A percentile compares a stretch with the other conserved stretches of the same genome.
Conservation (phyloP, 2,888 invertebrate species). For the Morpho achilles region DNA sequence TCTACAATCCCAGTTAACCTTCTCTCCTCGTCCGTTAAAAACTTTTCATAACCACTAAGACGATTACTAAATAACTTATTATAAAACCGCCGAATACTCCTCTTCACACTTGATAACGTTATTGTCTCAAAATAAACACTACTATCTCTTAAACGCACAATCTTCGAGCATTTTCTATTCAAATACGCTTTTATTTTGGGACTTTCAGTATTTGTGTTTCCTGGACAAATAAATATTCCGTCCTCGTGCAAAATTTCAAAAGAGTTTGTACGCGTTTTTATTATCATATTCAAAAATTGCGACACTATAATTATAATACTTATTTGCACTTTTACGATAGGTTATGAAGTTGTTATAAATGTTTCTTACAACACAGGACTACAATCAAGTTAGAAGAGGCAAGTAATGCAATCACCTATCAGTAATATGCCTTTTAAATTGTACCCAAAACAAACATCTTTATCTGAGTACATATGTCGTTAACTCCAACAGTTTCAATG, state of each 20-base stretch:
- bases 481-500: conserved; percentile 43
- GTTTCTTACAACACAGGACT: conserved; percentile 3
- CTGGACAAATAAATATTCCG: conserved; percentile 15
- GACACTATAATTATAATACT: background rate
- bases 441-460: conserved; percentile 49
- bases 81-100: conserved; percentile 61
- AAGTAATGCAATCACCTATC: conserved; percentile 31
- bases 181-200: conserved; percentile 48
- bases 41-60: conserved; percentile 79
- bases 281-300: conserved; percentile 19
- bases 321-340: background rate
- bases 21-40: conserved; percentile 85
- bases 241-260: conserved; percentile 35
- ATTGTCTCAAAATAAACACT: conserved; percentile 56
- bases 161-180: conserved; percentile 41
- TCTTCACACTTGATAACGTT: conserved; percentile 54
- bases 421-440: conserved; percentile 32
- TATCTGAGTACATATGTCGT: conserved; percentile 55
- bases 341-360: background rate
- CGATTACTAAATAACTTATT: conserved; percentile 59
- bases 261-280: conserved; percentile 4
- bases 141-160: conserved; percentile 43
- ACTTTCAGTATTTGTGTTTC: conserved; percentile 35
- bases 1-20: conserved; percentile 70
- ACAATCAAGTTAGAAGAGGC: conserved; percentile 19